Percentiles rank a stretch among this genome's conserved stretches.
Conservation (phyloP, 2,797 vertebrate genomes). For the Halcyon leucocephala region DNA sequence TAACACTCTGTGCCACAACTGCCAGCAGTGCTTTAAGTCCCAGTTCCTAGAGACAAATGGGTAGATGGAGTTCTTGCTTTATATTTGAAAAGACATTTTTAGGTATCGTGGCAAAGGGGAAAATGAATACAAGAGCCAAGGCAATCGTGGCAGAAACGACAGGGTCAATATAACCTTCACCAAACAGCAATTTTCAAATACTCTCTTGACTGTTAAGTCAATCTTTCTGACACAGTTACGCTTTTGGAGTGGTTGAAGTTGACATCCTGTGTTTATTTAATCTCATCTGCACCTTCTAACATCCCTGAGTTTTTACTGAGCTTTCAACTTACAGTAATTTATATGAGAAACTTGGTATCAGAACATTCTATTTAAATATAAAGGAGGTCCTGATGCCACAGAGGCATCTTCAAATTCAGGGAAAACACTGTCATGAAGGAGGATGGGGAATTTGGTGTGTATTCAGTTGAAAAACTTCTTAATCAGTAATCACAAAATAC, state of each 20-base stretch:
- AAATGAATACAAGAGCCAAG: neutral
- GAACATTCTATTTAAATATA: neutral
- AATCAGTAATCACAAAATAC: neutral
- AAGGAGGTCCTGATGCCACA: neutral
- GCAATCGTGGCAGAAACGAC: neutral
- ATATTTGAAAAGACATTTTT: neutral
- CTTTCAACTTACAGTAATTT: neutral
- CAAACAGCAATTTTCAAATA: neutral
- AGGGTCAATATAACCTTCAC: neutral
- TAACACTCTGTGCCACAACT: neutral
- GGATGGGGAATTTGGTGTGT: neutral
- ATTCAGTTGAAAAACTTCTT: neutral
- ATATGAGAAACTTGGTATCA: neutral
- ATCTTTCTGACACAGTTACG: neutral
- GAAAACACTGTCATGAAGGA: neutral
- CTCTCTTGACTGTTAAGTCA: neutral
- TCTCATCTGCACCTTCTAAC: neutral
- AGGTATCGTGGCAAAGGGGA: neutral
- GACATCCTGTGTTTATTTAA: neutral
- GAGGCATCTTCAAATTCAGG: neutral
- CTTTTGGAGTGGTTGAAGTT: neutral
- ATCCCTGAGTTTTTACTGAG: neutral
- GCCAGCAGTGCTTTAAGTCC: neutral
- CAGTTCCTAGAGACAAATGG: neutral
- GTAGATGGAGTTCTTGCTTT: neutral